These are phyloP conservation scores for Meloe dianella DNA, from an alignment of 2,888 invertebrate genomes.

Conservation along the genomic window DNA sequence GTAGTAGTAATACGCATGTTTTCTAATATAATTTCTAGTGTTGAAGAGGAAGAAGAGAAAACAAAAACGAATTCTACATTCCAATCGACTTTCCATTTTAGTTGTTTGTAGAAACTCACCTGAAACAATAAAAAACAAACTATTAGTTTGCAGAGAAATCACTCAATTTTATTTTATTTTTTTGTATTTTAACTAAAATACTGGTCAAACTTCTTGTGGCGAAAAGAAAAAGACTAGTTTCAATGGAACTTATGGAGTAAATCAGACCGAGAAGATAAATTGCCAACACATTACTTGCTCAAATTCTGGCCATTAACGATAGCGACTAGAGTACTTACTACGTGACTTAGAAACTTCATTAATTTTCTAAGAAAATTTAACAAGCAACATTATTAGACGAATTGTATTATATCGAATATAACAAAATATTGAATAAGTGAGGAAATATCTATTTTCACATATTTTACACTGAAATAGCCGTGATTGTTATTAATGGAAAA, in stretches of 20 bases:
- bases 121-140: not conserved
- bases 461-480: not conserved
- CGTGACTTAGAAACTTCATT: conserved; percentile 28
- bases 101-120: conserved; percentile 7
- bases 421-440: not conserved
- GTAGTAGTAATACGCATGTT: not conserved
- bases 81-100: not conserved
- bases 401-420: conserved; percentile 13
- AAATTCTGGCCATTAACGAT: conserved; percentile 23
- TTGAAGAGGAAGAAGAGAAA: not conserved
- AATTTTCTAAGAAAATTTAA: conserved; percentile 18
- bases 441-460: no score
- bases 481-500: not conserved
- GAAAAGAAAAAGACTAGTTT: not conserved
- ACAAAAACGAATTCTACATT: not conserved
- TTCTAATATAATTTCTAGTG: not conserved
- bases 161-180: not conserved
- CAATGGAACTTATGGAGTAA: conserved; percentile 10
- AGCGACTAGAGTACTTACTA: conserved; percentile 22
- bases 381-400: conserved; percentile 15
- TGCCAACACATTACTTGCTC: conserved; percentile 24
- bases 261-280: conserved; percentile 27
- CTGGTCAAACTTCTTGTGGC: not conserved
- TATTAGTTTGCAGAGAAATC: not conserved
- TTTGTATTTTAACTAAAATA: not conserved